These are phyloP conservation scores for Dermolepida albohirtum DNA, from an alignment of 2,888 invertebrate genomes.

Conservation along the genomic window DNA sequence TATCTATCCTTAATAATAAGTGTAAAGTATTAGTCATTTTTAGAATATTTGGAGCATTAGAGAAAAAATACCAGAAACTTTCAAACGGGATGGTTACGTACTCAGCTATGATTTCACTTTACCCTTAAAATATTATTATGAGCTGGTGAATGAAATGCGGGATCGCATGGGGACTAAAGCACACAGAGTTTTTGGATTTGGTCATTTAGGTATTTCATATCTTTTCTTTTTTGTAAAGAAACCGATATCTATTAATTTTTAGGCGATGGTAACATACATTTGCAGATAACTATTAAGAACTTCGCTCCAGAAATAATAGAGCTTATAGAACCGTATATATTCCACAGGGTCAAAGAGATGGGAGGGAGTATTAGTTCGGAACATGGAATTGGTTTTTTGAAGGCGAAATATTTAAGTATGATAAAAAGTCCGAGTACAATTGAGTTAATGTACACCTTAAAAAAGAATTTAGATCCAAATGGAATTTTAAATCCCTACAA, in stretches of 20 bases:
- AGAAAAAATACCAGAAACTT: conserved; percentile 84
- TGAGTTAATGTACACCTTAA: conserved; percentile 84
- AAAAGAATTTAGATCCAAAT: conserved; percentile 90
- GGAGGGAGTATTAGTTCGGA: conserved; percentile 96
- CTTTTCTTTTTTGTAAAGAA: not conserved
- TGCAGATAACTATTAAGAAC: conserved; percentile 84
- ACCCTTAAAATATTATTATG: conserved; percentile 86
- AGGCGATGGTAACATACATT: conserved; percentile 96
- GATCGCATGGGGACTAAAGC: conserved; percentile 74
- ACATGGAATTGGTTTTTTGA: conserved; percentile 95
- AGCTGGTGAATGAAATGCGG: conserved; percentile 79
- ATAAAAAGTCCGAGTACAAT: conserved; percentile 84
- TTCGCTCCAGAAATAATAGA: conserved; percentile 72
- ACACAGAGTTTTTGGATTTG: conserved; percentile 84
- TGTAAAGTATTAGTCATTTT: not conserved
- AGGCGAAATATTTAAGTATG: conserved; percentile 81
- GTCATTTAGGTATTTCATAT: conserved; percentile 83
- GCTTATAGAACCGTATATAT: conserved; percentile 90
- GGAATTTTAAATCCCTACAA: conserved; percentile 98
- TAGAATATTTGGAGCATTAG: conserved; percentile 83
- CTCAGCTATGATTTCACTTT: conserved; percentile 97
- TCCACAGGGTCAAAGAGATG: conserved; percentile 84
- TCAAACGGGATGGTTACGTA: conserved; percentile 84
- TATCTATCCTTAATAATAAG: too few species aligned
- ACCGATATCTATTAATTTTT: conserved; percentile 47